Conservation (phyloP, 2,888 invertebrate species). For the Arrhopalites spinosus region DNA sequence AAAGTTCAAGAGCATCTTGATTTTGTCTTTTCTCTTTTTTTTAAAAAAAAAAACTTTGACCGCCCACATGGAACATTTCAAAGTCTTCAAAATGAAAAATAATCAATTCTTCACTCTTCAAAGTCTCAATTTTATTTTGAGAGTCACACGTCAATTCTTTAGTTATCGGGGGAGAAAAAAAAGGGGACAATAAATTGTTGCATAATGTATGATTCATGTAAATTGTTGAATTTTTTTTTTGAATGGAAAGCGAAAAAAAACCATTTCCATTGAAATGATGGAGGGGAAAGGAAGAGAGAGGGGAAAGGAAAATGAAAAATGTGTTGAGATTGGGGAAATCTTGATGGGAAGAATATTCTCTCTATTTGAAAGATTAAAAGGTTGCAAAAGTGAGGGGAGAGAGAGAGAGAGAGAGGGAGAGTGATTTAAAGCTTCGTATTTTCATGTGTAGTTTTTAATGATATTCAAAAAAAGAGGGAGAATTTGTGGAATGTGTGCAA, state of each 20-base stretch:
- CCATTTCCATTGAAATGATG: not conserved
- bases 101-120: too few relatives aligned
- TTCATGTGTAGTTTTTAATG: too few relatives aligned
- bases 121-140: not conserved
- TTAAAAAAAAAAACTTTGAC: not conserved
- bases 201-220: not conserved
- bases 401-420: not conserved
- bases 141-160: not conserved
- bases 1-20: not conserved
- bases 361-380: slow-evolving; percentile 9
- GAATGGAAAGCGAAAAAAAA: not conserved
- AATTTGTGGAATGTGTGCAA: too few relatives aligned
- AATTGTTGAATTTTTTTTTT: not conserved
- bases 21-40: not conserved
- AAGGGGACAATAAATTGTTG: too few relatives aligned
- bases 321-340: too few relatives aligned
- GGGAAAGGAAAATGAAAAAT: not conserved
- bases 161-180: too few relatives aligned
- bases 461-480: too few relatives aligned
- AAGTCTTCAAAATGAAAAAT: too few relatives aligned
- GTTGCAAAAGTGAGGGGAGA: not conserved
- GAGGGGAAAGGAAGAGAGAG: too few relatives aligned
- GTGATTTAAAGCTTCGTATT: too few relatives aligned
- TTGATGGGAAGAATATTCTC: not conserved
- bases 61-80: too few relatives aligned